Conservation (phyloP, 1,140 invertebrate genomes). For the Hypsibius dujardini region DNA sequence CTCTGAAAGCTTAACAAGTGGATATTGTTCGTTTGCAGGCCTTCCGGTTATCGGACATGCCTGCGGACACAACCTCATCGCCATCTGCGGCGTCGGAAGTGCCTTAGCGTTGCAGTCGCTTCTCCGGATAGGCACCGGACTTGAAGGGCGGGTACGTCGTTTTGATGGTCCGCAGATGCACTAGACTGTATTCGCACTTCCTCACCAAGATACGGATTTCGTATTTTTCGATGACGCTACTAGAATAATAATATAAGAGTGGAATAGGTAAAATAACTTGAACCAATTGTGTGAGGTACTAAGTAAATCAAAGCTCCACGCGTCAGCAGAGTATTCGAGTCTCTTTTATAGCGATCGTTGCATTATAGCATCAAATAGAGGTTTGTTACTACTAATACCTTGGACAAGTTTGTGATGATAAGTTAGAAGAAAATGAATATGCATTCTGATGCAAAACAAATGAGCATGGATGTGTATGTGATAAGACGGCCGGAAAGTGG, state of each 20-base stretch:
- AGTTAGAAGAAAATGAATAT: too few species aligned
- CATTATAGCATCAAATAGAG: too few species aligned
- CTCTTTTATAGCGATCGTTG: too few species aligned
- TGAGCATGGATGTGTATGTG: too few species aligned
- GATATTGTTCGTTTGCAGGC: neutral
- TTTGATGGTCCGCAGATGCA: neutral
- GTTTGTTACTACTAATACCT: too few species aligned
- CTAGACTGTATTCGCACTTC: neutral
- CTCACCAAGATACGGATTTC: neutral
- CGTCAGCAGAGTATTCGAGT: too few species aligned
- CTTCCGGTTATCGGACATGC: slow-evolving; percentile 32
- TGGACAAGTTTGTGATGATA: too few species aligned
- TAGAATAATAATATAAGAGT: neutral
- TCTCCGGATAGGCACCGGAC: neutral
- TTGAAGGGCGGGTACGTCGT: neutral
- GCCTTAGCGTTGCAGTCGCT: slow-evolving; percentile 24
- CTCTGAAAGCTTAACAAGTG: too few species aligned
- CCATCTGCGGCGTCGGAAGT: slow-evolving; percentile 29
- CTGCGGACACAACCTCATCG: slow-evolving; percentile 33
- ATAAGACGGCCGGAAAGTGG: too few species aligned
- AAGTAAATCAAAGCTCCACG: too few species aligned
- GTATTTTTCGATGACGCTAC: neutral
- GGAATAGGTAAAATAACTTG: neutral
- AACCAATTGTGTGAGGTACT: too few species aligned
- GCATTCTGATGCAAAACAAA: too few species aligned